Percentiles rank a stretch among this genome's conserved stretches.
Conservation (phyloP, 1,140 invertebrate genomes). For the Magallana angulata region DNA sequence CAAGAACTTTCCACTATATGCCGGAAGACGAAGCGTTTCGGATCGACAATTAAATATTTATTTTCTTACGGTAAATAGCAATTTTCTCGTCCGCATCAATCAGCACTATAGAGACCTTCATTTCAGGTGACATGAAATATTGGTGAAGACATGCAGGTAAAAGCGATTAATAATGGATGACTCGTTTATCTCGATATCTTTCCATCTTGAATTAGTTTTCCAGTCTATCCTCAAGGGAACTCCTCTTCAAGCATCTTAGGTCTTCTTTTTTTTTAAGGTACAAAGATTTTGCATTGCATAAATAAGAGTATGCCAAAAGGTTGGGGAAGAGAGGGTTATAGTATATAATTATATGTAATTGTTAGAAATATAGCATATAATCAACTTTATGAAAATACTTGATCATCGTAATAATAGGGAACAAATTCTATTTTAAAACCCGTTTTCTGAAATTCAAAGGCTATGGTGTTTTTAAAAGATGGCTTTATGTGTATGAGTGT, state of each 20-base stretch:
- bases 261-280: no score
- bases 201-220: slow-evolving; percentile 7
- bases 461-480: no score
- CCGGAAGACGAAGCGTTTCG: slow-evolving; percentile 33
- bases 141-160: slow-evolving; percentile 27
- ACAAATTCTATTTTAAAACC: no score
- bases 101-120: background rate
- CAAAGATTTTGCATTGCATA: no score
- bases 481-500: no score
- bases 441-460: no score
- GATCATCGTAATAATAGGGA: no score
- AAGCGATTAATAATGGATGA: slow-evolving; percentile 38
- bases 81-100: slow-evolving; percentile 45
- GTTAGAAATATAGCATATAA: no score
- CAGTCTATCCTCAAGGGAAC: background rate
- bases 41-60: slow-evolving; percentile 48
- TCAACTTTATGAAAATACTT: no score
- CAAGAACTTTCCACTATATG: slow-evolving; percentile 28
- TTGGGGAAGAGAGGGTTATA: no score
- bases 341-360: no score
- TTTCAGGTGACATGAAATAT: slow-evolving; percentile 35
- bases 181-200: slow-evolving; percentile 1
- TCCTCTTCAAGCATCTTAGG: background rate
- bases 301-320: no score
- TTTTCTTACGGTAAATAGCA: slow-evolving; percentile 48